phyloP scores from a whole-genome alignment of 1,140 invertebrate species.

The Papilio machaon region DNA sequence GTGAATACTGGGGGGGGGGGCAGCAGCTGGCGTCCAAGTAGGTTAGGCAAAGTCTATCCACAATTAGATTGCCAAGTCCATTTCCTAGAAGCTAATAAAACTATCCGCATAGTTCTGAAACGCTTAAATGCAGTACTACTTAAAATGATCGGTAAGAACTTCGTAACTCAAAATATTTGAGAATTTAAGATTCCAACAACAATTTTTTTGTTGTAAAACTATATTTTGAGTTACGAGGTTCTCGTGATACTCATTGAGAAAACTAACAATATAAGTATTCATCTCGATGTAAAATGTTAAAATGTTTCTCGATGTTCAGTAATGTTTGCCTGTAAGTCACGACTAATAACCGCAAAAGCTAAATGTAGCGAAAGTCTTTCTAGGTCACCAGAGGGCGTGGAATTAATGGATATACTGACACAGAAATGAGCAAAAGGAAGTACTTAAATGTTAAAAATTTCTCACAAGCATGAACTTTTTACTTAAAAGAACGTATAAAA shows the following conservation, averaged over 20 bases:
- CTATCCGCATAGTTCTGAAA: not conserved
- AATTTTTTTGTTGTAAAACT: too few species aligned
- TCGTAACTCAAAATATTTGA: not conserved
- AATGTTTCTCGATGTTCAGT: not conserved
- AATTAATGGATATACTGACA: slow-evolving; percentile 44
- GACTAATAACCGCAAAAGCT: not conserved
- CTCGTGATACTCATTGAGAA: not conserved
- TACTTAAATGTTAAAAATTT: not conserved
- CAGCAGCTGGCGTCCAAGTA: slow-evolving; percentile 12
- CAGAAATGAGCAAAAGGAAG: slow-evolving; percentile 46
- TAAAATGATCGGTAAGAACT: not conserved
- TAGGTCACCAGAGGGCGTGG: slow-evolving; percentile 60
- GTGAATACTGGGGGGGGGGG: slow-evolving; percentile 46
- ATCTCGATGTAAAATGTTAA: not conserved
- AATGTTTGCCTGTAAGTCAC: not conserved
- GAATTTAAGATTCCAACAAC: too few species aligned
- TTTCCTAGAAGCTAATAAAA: not conserved
- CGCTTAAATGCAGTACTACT: too few species aligned
- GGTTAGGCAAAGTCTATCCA: slow-evolving; percentile 8
- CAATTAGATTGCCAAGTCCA: slow-evolving; percentile 21
- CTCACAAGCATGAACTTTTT: not conserved
- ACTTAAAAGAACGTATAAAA: slow-evolving; percentile 34
- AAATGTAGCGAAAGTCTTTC: slow-evolving; percentile 57
- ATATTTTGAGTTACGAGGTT: not conserved
- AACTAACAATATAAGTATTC: not conserved